These are phyloP conservation scores for Melanogrammus aeglefinus DNA, from an alignment of 2,797 vertebrate genomes.

Conservation along the genomic window DNA sequence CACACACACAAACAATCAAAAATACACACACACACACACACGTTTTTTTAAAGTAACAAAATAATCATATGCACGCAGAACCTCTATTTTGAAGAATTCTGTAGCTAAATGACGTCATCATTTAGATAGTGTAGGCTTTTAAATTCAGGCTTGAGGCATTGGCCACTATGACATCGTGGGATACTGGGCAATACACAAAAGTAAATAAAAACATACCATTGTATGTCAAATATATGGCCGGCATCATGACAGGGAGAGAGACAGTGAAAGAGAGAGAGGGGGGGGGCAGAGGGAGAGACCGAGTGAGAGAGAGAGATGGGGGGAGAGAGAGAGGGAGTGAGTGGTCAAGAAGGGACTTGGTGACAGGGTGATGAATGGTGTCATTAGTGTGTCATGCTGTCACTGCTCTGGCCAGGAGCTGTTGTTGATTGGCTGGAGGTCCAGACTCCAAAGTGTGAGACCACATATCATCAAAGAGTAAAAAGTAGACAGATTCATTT, in stretches of 20 bases:
- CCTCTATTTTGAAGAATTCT: background rate
- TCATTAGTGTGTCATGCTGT: slow-evolving; percentile 42
- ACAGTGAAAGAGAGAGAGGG: background rate
- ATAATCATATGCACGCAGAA: background rate
- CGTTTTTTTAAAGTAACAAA: background rate
- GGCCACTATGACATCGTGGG: background rate
- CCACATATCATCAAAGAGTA: background rate
- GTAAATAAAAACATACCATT: background rate
- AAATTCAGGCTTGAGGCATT: background rate
- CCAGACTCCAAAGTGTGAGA: background rate
- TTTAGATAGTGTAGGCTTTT: background rate
- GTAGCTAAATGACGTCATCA: background rate
- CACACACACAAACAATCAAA: background rate
- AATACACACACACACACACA: background rate
- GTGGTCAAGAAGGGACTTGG: slow-evolving; percentile 22
- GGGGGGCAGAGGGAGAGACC: background rate
- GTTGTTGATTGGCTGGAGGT: slow-evolving; percentile 1
- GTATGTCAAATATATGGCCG: background rate
- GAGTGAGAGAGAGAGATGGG: too few relatives aligned
- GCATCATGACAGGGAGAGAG: background rate
- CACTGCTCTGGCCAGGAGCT: slow-evolving; percentile 7
- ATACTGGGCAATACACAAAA: background rate
- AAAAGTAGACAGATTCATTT: background rate
- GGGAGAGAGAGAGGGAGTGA: background rate
- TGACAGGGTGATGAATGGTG: slow-evolving; percentile 49